Percentiles rank a stretch among this genome's conserved stretches.
Evolutionary conservation across 1,140 invertebrate species (phyloP).

Genomic region (Phymorhynchus buccinoides): DNA sequence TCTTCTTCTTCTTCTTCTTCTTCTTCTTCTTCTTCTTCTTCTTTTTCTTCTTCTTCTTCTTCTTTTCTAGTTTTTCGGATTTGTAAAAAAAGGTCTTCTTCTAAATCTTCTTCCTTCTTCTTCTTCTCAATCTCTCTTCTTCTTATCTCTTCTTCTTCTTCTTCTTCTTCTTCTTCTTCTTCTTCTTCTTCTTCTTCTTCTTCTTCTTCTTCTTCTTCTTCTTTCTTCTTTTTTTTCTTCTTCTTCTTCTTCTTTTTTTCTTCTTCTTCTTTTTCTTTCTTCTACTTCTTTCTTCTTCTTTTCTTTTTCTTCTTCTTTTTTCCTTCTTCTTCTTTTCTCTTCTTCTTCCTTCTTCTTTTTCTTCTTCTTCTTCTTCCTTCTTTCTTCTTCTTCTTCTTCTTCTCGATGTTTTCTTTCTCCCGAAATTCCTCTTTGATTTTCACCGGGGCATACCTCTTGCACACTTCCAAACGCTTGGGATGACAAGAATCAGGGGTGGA

Average conservation of each 20-base stretch:
- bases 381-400: not conserved
- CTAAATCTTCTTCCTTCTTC: not conserved
- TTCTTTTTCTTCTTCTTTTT: not conserved
- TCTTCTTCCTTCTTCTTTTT: not conserved
- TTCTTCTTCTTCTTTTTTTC: slow-evolving; percentile 29
- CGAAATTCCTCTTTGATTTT: too few species aligned
- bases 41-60: too few species aligned
- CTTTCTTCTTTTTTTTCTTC: slow-evolving; percentile 21
- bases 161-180: slow-evolving; percentile 21
- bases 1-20: too few species aligned
- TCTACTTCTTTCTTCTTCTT: not conserved
- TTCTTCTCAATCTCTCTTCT: not conserved
- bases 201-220: slow-evolving; percentile 25
- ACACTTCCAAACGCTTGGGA: too few species aligned
- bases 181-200: slow-evolving; percentile 28
- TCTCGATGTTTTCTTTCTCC: not conserved
- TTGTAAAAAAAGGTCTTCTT: too few species aligned
- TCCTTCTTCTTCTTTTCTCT: not conserved
- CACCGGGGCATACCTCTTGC: too few species aligned
- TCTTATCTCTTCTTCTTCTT: not conserved
- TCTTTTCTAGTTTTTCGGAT: too few species aligned
- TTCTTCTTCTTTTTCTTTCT: slow-evolving; percentile 19
- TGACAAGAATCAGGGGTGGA: too few species aligned
- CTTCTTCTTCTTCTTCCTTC: not conserved
- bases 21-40: too few species aligned